These are phyloP conservation scores for Aleiodes testaceus DNA, from an alignment of 2,888 invertebrate species.

Conservation along the genomic window DNA sequence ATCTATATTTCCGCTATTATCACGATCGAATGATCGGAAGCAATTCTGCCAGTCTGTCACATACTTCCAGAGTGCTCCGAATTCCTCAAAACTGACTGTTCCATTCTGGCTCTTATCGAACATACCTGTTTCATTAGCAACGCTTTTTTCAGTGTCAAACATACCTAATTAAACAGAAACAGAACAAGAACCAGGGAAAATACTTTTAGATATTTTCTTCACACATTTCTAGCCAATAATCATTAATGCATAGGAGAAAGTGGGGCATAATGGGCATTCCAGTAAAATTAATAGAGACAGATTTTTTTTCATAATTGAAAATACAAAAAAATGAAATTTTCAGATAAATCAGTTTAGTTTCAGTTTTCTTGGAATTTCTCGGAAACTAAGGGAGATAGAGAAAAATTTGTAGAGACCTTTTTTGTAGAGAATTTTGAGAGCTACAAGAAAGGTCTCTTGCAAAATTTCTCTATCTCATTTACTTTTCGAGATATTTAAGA, in stretches of 20 bases:
- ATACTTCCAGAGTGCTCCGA: conserved; percentile 97
- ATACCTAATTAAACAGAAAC: conserved; percentile 67
- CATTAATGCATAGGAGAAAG: background rate
- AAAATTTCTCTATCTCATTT: too few relatives aligned
- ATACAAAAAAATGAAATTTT: too few relatives aligned
- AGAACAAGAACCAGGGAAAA: conserved; percentile 52
- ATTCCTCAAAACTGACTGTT: conserved; percentile 94
- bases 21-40: conserved; percentile 94
- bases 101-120: conserved; percentile 94
- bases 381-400: too few relatives aligned
- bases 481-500: too few relatives aligned
- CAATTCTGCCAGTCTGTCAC: conserved; percentile 98
- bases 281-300: background rate
- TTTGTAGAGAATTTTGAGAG: too few relatives aligned
- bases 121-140: conserved; percentile 81
- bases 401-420: too few relatives aligned
- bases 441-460: too few relatives aligned
- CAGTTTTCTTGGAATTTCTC: too few relatives aligned
- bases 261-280: background rate
- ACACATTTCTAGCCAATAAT: background rate
- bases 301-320: background rate
- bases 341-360: too few relatives aligned
- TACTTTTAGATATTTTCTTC: conserved; percentile 38
- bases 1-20: conserved; percentile 95
- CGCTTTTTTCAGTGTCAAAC: conserved; percentile 70